Conservation (phyloP, 2,113 vertebrate genomes). For the Tragulus kanchil region DNA sequence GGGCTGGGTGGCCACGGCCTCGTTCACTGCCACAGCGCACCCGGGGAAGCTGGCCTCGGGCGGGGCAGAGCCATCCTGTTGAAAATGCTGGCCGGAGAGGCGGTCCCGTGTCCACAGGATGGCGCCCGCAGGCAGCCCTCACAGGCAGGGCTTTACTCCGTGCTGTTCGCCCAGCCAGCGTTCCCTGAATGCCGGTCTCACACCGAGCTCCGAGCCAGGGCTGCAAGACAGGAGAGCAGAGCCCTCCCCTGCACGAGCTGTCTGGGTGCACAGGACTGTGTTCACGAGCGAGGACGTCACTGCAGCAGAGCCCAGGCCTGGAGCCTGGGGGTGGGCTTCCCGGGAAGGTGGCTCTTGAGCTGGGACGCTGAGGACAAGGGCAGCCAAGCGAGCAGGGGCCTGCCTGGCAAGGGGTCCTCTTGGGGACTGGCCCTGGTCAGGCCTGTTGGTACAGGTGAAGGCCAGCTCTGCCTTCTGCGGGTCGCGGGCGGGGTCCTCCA, state of each 20-base stretch:
- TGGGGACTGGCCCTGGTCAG: background rate
- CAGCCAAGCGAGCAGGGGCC: background rate
- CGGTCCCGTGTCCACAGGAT: background rate
- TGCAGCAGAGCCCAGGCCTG: background rate
- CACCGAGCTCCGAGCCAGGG: background rate
- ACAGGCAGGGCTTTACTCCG: background rate
- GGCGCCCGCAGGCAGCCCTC: accelerated
- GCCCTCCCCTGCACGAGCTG: background rate
- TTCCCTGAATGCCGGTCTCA: background rate
- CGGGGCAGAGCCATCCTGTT: background rate
- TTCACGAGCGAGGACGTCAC: background rate
- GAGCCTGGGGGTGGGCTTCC: background rate
- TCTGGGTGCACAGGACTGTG: background rate
- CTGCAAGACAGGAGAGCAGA: background rate
- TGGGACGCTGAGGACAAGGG: background rate
- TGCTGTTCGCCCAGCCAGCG: background rate
- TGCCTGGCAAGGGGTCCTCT: background rate
- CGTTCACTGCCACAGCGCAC: background rate
- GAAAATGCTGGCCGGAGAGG: background rate
- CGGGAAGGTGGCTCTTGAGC: background rate
- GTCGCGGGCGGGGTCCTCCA: background rate
- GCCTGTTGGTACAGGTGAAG: background rate
- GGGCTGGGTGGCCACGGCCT: accelerated
- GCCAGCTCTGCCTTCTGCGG: background rate
- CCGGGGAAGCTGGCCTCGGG: background rate